Conservation (phyloP, 2,888 invertebrate genomes). For the Lottia scabra region DNA sequence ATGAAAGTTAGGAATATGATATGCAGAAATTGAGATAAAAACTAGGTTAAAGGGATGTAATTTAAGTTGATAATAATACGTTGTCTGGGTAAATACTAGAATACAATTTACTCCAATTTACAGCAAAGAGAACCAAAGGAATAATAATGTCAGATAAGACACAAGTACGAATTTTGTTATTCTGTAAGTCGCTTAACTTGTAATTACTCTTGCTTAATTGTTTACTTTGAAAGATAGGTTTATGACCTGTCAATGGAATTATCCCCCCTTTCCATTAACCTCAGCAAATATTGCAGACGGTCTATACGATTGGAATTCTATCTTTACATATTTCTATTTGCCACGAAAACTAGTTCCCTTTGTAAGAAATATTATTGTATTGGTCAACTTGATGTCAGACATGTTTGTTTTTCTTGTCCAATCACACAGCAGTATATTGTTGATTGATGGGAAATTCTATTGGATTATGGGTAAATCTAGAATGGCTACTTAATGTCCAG, state of each 20-base stretch:
- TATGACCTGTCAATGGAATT: not conserved
- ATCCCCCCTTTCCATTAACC: slow-evolving; percentile 1
- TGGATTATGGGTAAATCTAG: not conserved
- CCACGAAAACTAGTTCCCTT: not conserved
- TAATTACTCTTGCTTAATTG: not conserved
- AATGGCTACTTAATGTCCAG: too few relatives aligned
- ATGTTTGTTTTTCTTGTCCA: not conserved
- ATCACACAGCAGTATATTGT: not conserved
- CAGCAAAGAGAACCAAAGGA: too few relatives aligned
- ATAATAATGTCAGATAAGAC: not conserved
- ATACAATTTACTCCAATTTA: not conserved
- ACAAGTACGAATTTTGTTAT: not conserved
- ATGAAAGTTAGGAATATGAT: too few relatives aligned
- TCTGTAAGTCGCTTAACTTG: not conserved
- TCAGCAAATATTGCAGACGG: not conserved
- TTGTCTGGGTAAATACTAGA: not conserved
- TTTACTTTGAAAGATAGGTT: not conserved
- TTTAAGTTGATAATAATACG: too few relatives aligned
- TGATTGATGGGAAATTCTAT: slow-evolving; percentile 1
- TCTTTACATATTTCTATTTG: not conserved
- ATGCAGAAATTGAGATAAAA: too few relatives aligned
- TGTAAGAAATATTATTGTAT: not conserved
- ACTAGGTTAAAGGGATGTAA: too few relatives aligned
- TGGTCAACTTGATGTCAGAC: not conserved
- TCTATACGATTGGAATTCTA: too few relatives aligned